Evolutionary conservation across 53 echinoderm and acorn worm species (phyloP), one percentile per base, ranked within the genome.

Genomic region (Paracentrotus lividus): DNA sequence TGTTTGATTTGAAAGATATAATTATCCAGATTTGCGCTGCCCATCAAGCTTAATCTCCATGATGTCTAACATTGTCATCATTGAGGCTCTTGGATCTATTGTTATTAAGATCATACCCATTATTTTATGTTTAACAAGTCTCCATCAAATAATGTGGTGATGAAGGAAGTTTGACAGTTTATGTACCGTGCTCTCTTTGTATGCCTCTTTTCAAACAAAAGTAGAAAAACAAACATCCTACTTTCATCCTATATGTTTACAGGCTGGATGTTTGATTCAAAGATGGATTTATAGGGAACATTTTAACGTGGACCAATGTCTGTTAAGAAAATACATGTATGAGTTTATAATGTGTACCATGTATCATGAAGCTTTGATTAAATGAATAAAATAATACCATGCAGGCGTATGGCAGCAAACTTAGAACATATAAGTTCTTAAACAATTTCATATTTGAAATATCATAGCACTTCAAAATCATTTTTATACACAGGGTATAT

Each of bases 131-230:
- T 58, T 24, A 23, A 7, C 59, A n/a, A 59, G 59, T 66, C 31
- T 66, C 32, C 32, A 12, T 66, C 66, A 32, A 32, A 32, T 66
- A 66, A 33, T 8, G 65, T 65, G 65, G 65, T 31, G 31, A 29
- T 65, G 65, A 65, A 65, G 10, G 31, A 8, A 8, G 65, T 65
- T 72, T 72, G 72, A 40, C 72, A 72, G 72, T 72, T 13, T 66
- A 8, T 29, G 9, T 27, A 2, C 32, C 15, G 34, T 72, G 40
- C 40, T 72, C 40, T 20, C 2, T 18, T 38, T 72, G 72, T 72
- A 38, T 72, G 72, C 21, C 72, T 38, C 72, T 72, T 72, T 72
- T 20, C 36, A 40, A n/a, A n/a, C n/a, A n/a, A n/a, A 72, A 72
- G 21, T 16, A 72, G 72, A 72, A 16, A 72, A 38, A 14, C 36